A percentile compares a stretch with the other conserved stretches of the same genome.
Conservation (phyloP, 2,797 vertebrate species). For the Aeoliscus strigatus region DNA sequence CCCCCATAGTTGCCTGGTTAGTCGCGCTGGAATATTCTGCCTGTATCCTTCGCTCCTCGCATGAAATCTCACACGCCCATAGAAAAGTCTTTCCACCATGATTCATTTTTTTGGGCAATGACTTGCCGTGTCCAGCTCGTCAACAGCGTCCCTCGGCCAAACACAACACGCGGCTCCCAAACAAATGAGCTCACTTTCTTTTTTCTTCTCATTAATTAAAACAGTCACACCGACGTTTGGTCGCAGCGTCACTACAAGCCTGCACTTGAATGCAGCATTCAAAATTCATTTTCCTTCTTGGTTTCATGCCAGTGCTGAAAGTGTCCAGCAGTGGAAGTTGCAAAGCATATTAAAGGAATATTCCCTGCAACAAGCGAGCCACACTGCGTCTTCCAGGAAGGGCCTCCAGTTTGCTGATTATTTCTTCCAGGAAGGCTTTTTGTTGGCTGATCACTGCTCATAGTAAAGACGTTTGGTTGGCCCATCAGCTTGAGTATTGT, state of each 20-base stretch:
- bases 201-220: constrained; percentile 29
- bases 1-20: constrained; percentile 54
- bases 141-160: constrained; percentile 49
- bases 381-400: constrained; percentile 64
- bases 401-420: constrained; percentile 56
- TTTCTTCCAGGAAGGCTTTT: constrained; percentile 69
- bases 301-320: constrained; percentile 36
- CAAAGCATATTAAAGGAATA: constrained; percentile 46
- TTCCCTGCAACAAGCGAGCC: constrained; percentile 30
- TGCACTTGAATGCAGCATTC: constrained; percentile 5
- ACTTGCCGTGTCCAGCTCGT: constrained; percentile 54
- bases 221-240: constrained; percentile 18
- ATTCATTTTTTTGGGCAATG: constrained; percentile 63
- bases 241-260: neutral
- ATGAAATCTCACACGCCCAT: constrained; percentile 66
- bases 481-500: constrained; percentile 65
- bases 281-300: constrained; percentile 18
- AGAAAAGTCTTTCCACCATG: constrained; percentile 68
- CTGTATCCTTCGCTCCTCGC: constrained; percentile 37
- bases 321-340: constrained; percentile 24
- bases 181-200: constrained; percentile 29
- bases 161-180: constrained; percentile 44
- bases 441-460: constrained; percentile 54
- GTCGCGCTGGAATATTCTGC: constrained; percentile 58
- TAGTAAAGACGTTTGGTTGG: constrained; percentile 60